Evolutionary conservation across 2,113 vertebrate genomes (phyloP).

Genomic region (Suncus etruscus): DNA sequence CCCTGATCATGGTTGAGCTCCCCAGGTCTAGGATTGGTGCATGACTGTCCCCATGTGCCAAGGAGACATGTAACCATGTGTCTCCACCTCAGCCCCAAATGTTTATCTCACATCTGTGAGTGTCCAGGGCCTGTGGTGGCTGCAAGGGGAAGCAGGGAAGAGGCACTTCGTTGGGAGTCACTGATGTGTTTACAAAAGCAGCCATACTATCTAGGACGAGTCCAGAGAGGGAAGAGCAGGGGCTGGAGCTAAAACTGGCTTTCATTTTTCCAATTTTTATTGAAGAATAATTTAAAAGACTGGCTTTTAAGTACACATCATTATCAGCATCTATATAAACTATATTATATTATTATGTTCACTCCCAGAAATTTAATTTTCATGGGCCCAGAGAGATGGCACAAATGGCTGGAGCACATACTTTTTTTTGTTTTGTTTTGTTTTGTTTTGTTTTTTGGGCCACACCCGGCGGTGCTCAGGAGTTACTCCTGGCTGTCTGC

Average conservation of each 20-base stretch:
- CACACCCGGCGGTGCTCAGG: no score
- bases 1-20: background rate
- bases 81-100: no score
- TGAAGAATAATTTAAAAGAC: background rate
- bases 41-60: no score
- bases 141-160: background rate
- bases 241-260: background rate
- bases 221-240: background rate
- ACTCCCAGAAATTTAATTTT: no score
- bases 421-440: no score
- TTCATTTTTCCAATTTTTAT: background rate
- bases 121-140: background rate
- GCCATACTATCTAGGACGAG: background rate
- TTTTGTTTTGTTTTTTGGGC: no score
- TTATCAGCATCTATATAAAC: background rate
- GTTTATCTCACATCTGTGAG: background rate
- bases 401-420: no score
- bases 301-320: background rate
- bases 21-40: background rate
- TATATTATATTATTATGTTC: no score
- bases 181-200: background rate
- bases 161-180: background rate
- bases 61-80: no score
- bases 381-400: no score
- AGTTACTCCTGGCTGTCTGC: no score